Percentiles rank a stretch among this genome's conserved stretches.
Conservation (phyloP, 1,140 invertebrate species). For the Ptiloglossa arizonensis region DNA sequence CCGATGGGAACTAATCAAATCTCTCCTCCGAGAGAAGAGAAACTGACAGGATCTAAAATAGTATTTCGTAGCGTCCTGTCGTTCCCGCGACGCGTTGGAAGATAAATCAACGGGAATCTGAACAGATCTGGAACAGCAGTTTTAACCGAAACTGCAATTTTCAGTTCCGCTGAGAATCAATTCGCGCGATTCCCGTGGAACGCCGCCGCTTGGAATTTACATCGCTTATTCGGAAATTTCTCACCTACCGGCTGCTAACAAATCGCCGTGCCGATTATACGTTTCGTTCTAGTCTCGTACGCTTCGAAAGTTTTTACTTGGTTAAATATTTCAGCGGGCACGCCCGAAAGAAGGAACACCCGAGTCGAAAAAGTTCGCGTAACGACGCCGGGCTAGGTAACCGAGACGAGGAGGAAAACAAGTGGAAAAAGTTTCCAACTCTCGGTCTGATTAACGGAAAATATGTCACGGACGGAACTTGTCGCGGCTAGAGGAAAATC, state of each 20-base stretch:
- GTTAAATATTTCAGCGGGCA: slow-evolving; percentile 64
- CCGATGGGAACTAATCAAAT: no score
- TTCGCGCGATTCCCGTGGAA: slow-evolving; percentile 8
- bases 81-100: not conserved
- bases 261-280: slow-evolving; percentile 48
- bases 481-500: slow-evolving; percentile 51
- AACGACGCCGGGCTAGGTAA: slow-evolving; percentile 40
- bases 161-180: not conserved
- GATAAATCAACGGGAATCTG: slow-evolving; percentile 10
- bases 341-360: slow-evolving; percentile 18
- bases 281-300: slow-evolving; percentile 18
- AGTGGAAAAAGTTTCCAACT: slow-evolving; percentile 64
- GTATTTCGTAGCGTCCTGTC: not conserved
- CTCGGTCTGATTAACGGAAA: slow-evolving; percentile 62
- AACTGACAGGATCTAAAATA: not conserved
- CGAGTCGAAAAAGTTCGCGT: slow-evolving; percentile 58
- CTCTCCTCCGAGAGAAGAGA: not conserved
- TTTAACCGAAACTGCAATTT: slow-evolving; percentile 21
- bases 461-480: slow-evolving; percentile 59
- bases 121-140: not conserved
- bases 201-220: not conserved
- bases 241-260: slow-evolving; percentile 28
- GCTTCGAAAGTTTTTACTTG: slow-evolving; percentile 39
- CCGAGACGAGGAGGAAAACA: slow-evolving; percentile 42
- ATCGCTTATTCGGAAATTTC: slow-evolving; percentile 40